These are phyloP conservation scores for Branchipolynoe longqiensis DNA, from an alignment of 2,888 invertebrate species.

Conservation along the genomic window DNA sequence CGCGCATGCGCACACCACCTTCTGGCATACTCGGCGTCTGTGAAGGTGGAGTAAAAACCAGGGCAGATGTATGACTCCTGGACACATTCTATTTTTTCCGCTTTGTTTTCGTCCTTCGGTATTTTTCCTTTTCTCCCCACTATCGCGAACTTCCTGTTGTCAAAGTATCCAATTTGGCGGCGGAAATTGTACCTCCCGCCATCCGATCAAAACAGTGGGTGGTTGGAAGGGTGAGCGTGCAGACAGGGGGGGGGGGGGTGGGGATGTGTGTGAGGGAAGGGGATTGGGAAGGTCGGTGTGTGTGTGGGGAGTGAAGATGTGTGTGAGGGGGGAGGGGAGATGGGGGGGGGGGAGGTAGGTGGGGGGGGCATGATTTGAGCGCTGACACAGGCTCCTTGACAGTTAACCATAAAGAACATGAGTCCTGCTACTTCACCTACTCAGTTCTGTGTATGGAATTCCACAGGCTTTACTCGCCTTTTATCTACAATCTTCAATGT, in stretches of 20 bases:
- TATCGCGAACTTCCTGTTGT: constrained; percentile 14
- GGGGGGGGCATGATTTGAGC: constrained; percentile 34
- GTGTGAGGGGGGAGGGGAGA: no score
- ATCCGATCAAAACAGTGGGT: constrained; percentile 42
- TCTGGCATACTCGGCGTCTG: background rate
- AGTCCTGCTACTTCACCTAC: background rate
- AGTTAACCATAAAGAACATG: background rate
- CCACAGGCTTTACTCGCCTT: no score
- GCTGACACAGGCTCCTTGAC: background rate
- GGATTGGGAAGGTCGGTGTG: no score
- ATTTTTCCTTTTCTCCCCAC: constrained; percentile 28
- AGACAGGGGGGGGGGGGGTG: no score
- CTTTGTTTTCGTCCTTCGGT: background rate
- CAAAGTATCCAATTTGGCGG: constrained; percentile 41
- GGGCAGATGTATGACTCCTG: constrained; percentile 34
- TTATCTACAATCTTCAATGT: no score
- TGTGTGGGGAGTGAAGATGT: no score
- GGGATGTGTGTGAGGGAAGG: no score
- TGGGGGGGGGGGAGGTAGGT: no score
- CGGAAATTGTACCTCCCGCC: constrained; percentile 36
- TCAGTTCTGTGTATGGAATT: no score
- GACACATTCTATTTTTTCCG: background rate
- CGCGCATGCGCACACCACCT: background rate
- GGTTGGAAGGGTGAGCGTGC: no score
- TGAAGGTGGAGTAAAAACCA: constrained; percentile 12